Base-by-base conservation (phyloP, 2,888 invertebrate species). In the Tromatobia lineatoria region DNA sequence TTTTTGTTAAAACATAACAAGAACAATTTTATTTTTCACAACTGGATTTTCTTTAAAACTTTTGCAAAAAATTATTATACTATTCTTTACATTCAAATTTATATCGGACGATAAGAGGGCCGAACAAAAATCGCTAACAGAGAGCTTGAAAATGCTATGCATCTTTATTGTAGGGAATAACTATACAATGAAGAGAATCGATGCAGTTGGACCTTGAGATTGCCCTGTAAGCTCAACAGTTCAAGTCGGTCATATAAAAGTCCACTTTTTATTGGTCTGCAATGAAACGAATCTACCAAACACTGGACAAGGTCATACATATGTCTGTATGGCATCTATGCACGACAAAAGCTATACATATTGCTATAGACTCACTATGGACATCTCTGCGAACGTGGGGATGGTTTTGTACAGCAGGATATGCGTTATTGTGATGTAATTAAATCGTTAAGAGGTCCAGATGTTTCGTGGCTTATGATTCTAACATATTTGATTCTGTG, bases 391-490 rank as follows among this genome's bases (percentile, higher is more conserved):
- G 59, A 59, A 15, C 59, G 59, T 29, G 15, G 7, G 23, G 11
- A 54, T 23, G 15, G 15, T 34, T 59, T 4, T 50, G 18, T 34
- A 47, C 25, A 47, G 45, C 71, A 77, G 66, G 70, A 76, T 76
- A 76, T 70, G 45, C 66, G 77, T 73, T 77, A 78, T 82, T 82
- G 82, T 82, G 69, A 73, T 59, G 61, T 61, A 78, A 78, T 82
- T 82, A 74, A 73, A 82, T 82, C 77, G 73, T 82, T 78, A 61
- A 78, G 59, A 74, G 57, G 25, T 59, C 23, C 57, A 52, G 25
- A 57, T 64, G 54, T 73, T 71, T 71, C 23, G 57, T 59, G 47
- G 45, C 77, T 76, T 45, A 23, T 47, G 64, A 70, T 47, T 61
- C 64, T 23, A n/a, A 42, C 61, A 54, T 38, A 7, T 38, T 38